Base-by-base conservation (phyloP, 2,797 vertebrate genomes). In the Coreius guichenoti region DNA sequence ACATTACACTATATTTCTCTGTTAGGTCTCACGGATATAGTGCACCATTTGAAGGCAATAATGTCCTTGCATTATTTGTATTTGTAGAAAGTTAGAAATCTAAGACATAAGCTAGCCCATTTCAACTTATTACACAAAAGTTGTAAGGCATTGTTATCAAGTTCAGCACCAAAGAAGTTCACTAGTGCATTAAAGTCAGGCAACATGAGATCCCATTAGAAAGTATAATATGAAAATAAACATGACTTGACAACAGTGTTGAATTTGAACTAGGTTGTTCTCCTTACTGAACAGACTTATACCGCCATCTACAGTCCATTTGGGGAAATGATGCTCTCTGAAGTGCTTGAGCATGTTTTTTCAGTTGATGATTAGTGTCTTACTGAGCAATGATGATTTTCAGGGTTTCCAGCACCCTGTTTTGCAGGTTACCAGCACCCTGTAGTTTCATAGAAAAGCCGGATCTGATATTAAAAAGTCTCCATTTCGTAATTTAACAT, bases 71-170 rank as follows among this genome's bases (percentile, higher is more conserved):
- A 81, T 61, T 31, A 23, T 29, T 45, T 67, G 58, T 19, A 17
- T 76, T 78, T 58, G 65, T 69, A 33, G 43, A 78, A 77, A 45
- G 47, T 36, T 63, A 77, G 54, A 69, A 39, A 78, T 61, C 65
- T 63, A 45, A 61, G 54, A 47, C 39, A 67, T 49, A 68, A 26
- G 45, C 9, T 17, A 68, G 58, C 72, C 47, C 12, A 1, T 58
- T 9, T 68, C 45, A 80, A 33, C 29, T 29, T 33, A 70, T 54
- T 29, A 16, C 63, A 85, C 43, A 74, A 86, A 73, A 65, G 56
- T 43, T 91, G 91, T 95, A 96, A 96, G 96, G 95, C 95, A 95
- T 95, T 89, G 23, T 80, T 63, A 92, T 91, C 92, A 84, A 87
- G 26, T 76, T 51, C 93, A 96, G 95, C 96, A 96, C 95, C 94